Base-by-base conservation (phyloP, 1,140 invertebrate genomes). In the Acromyrmex charruanus region DNA sequence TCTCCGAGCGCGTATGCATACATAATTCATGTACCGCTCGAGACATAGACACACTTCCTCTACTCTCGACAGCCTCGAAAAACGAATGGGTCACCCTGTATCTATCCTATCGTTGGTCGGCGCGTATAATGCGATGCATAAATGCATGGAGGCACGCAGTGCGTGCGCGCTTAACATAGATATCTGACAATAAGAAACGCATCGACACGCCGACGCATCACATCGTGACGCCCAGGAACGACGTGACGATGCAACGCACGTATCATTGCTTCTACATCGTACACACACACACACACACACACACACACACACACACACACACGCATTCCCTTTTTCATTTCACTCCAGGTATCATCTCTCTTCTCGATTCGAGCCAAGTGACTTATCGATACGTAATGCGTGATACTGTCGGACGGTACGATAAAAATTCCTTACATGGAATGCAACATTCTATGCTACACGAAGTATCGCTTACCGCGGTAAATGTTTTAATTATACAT, bases 121-220 rank as follows among this genome's bases (percentile, higher is more conserved):
- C 58, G 68, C 31, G 89, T 88, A 93, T 94, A 94, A 94, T 93
- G 89, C 89, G 92, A 94, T 93, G 93, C 93, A 93, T 94, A 93
- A 94, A 94, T 94, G 91, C 93, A 94, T 93, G 89, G 90, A 82
- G 74, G 87, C 84, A 81, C 79, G 85, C 87, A 69, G 75, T 86
- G 88, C 89, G 86, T 90, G 90, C 69, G 71, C 89, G 84, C 84
- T 93, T 91, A 92, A 93, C 92, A 94, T 94, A 93, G 93, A 94
- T 94, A 92, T 94, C 89, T 91, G 87, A 92, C 92, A 93, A 94
- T 94, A 93, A 94, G 93, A 90, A 90, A 92, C 93, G 89, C 91
- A 91, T 92, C 92, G 91, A 91, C 89, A 85, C 92, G 89, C 91
- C 92, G 87, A 86, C 86, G 88, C 84, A 82, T 72, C 79, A 53